A percentile compares a stretch with the other conserved stretches of the same genome.
phyloP scores from a whole-genome alignment of 2,113 vertebrate genomes.

The Pachypanchax playfairii region DNA sequence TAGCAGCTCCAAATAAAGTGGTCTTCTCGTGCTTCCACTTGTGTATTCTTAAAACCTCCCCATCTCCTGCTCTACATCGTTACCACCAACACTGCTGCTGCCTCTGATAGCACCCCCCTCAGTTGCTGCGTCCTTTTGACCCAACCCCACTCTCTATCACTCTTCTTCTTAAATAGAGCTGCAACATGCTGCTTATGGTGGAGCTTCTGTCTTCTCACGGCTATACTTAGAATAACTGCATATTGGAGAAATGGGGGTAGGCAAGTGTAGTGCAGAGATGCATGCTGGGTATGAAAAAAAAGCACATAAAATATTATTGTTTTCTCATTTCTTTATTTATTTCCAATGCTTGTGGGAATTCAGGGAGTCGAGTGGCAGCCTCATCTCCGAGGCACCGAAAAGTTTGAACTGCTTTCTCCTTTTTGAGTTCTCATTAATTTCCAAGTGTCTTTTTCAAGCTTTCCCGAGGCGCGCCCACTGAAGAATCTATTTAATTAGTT shows the following conservation, averaged over 20 bases:
- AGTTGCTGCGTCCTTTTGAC: constrained; percentile 64
- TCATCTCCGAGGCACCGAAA: constrained; percentile 54
- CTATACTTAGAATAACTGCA: constrained; percentile 86
- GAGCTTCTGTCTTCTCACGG: constrained; percentile 79
- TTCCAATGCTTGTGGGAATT: constrained; percentile 27
- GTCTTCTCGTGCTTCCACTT: constrained; percentile 78
- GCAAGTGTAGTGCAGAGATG: constrained; percentile 20
- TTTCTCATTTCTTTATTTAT: constrained; percentile 50
- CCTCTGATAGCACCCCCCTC: constrained; percentile 50
- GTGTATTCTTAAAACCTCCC: constrained; percentile 63
- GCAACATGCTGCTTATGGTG: constrained; percentile 80
- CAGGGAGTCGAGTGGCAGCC: constrained; percentile 44
- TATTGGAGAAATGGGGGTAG: constrained; percentile 44
- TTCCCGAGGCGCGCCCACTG: constrained; percentile 71
- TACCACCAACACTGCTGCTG: constrained; percentile 57
- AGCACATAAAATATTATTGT: constrained; percentile 37
- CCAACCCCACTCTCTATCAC: constrained; percentile 43
- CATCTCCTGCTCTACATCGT: constrained; percentile 60
- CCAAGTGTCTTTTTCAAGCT: constrained; percentile 72
- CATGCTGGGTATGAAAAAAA: constrained; percentile 17
- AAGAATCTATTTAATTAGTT: constrained; percentile 79
- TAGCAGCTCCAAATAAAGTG: constrained; percentile 96
- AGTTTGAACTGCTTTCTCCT: constrained; percentile 48
- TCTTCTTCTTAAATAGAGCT: constrained; percentile 79
- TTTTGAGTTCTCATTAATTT: constrained; percentile 75